These are phyloP conservation scores for Pseudoips prasinana DNA, from an alignment of 2,888 invertebrate genomes.

Conservation along the genomic window DNA sequence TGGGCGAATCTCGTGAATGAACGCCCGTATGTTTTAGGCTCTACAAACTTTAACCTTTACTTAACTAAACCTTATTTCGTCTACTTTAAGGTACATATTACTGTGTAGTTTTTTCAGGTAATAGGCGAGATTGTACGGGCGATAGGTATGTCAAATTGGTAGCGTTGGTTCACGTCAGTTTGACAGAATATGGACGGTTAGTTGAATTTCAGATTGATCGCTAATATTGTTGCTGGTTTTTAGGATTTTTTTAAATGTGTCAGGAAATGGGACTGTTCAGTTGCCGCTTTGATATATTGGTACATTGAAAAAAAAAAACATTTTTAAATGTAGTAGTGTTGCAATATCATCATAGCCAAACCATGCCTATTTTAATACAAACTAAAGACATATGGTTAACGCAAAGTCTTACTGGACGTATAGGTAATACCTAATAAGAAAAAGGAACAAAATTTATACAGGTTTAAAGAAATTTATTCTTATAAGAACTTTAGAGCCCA, in stretches of 20 bases:
- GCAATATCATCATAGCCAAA: neutral
- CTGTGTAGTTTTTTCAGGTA: slow-evolving; percentile 10
- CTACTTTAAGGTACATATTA: slow-evolving; percentile 31
- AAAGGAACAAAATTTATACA: too few relatives aligned
- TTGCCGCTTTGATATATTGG: neutral
- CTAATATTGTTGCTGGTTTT: slow-evolving; percentile 40
- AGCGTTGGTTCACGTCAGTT: slow-evolving; percentile 55
- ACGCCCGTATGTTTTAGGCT: slow-evolving; percentile 62
- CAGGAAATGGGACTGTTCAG: slow-evolving; percentile 8
- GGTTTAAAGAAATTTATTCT: too few relatives aligned
- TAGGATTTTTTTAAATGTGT: slow-evolving; percentile 11
- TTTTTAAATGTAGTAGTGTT: neutral
- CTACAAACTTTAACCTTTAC: slow-evolving; percentile 27
- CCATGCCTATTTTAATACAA: neutral
- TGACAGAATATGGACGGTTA: slow-evolving; percentile 63
- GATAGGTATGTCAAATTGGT: slow-evolving; percentile 72
- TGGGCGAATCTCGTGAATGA: slow-evolving; percentile 70
- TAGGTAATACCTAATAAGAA: too few relatives aligned
- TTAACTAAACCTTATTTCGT: slow-evolving; percentile 20
- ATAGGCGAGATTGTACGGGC: slow-evolving; percentile 45
- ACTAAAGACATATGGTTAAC: too few relatives aligned
- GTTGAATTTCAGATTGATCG: slow-evolving; percentile 61
- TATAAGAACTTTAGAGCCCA: too few relatives aligned
- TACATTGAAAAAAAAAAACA: neutral
- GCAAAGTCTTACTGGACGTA: too few relatives aligned